These are phyloP conservation scores for Thalassarche chlororhynchos DNA, from an alignment of 2,113 vertebrate species.

Conservation along the genomic window DNA sequence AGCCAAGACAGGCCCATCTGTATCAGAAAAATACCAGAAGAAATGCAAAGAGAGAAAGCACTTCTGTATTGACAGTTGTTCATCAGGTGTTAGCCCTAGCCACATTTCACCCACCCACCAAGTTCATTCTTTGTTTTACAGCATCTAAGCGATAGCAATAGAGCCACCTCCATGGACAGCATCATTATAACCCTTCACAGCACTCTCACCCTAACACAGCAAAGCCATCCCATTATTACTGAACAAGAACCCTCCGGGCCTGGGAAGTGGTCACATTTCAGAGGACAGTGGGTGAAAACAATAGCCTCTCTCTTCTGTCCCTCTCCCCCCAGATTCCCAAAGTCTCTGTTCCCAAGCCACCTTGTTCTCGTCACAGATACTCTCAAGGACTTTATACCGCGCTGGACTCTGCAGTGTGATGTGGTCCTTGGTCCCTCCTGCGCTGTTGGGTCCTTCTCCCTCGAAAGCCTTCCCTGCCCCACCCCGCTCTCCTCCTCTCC, in stretches of 20 bases:
- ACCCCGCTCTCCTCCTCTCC: background rate
- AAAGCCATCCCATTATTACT: background rate
- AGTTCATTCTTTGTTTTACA: background rate
- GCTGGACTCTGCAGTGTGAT: background rate
- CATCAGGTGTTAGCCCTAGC: background rate
- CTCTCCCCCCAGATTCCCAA: background rate
- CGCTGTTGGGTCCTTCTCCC: background rate
- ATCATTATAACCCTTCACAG: background rate
- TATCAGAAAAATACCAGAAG: background rate
- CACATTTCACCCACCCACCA: background rate
- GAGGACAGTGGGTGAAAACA: background rate
- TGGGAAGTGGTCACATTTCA: background rate
- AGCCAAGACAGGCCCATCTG: background rate
- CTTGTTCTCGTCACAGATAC: background rate
- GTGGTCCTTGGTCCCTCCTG: background rate
- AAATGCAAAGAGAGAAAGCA: background rate
- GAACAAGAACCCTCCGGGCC: background rate
- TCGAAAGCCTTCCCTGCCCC: background rate
- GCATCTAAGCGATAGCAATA: background rate
- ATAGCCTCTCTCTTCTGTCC: background rate
- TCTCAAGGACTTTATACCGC: background rate
- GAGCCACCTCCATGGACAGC: background rate
- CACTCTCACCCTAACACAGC: background rate
- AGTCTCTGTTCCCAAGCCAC: background rate
- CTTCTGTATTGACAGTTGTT: background rate